These are phyloP conservation scores for Hemicrepidius hirtus DNA, from an alignment of 2,888 invertebrate species.

Conservation along the genomic window DNA sequence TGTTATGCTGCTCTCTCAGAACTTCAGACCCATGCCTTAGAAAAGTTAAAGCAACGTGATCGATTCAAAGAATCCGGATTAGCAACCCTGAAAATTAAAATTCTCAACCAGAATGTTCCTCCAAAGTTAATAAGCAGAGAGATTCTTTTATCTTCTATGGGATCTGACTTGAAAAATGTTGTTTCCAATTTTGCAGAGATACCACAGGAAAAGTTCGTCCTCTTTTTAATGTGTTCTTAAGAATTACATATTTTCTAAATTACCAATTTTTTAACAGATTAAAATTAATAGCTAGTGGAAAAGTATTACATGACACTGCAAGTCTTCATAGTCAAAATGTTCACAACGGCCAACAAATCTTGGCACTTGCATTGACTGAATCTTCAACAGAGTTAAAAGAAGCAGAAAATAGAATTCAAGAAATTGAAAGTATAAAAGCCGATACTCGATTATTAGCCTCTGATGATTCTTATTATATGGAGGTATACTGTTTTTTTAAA, in stretches of 20 bases:
- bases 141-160: slow-evolving; percentile 74
- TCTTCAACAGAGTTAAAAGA: slow-evolving; percentile 66
- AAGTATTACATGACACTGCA: slow-evolving; percentile 75
- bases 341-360: slow-evolving; percentile 81
- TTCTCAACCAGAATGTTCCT: slow-evolving; percentile 75
- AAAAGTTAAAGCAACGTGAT: slow-evolving; percentile 81
- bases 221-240: background rate
- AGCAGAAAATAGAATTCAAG: slow-evolving; percentile 65
- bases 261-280: slow-evolving; percentile 70
- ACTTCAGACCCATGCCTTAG: slow-evolving; percentile 81
- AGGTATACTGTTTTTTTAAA: slow-evolving; percentile 70
- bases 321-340: slow-evolving; percentile 77
- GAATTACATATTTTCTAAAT: background rate
- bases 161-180: slow-evolving; percentile 74
- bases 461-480: slow-evolving; percentile 76
- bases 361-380: slow-evolving; percentile 75
- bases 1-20: slow-evolving; percentile 77
- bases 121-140: slow-evolving; percentile 75
- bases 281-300: slow-evolving; percentile 81
- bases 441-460: slow-evolving; percentile 71
- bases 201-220: slow-evolving; percentile 66
- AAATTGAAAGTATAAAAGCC: slow-evolving; percentile 68
- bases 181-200: slow-evolving; percentile 74
- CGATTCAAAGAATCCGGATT: slow-evolving; percentile 82
- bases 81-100: slow-evolving; percentile 83